A percentile compares a stretch with the other conserved stretches of the same genome.
phyloP scores from a whole-genome alignment of 1,140 invertebrate species.

The Apolygus lucorum region DNA sequence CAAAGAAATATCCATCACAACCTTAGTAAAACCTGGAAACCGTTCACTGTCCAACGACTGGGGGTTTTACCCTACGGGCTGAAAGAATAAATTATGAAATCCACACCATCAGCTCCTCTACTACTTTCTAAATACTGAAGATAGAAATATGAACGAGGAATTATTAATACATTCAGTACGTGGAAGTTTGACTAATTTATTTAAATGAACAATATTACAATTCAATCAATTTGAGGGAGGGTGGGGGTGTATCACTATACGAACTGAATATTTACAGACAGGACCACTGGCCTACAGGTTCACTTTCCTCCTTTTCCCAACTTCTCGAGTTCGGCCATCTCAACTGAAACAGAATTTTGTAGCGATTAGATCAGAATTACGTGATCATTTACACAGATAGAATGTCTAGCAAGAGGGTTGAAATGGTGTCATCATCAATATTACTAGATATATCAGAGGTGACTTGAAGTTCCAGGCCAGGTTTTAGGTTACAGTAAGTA shows the following conservation, averaged over 20 bases:
- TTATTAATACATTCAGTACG: too few relatives aligned
- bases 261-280: not conserved
- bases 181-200: not conserved
- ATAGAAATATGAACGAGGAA: too few relatives aligned
- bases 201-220: not conserved
- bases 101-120: too few relatives aligned
- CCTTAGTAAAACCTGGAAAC: too few relatives aligned
- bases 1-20: too few relatives aligned
- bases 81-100: too few relatives aligned
- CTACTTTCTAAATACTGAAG: too few relatives aligned
- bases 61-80: too few relatives aligned
- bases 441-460: too few relatives aligned
- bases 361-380: not conserved
- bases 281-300: not conserved
- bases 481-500: not conserved
- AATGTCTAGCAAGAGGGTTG: not conserved
- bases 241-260: not conserved
- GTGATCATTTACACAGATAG: not conserved
- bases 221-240: not conserved
- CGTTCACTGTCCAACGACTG: too few relatives aligned
- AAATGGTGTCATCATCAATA: not conserved
- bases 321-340: constrained; percentile 27
- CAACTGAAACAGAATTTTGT: constrained; percentile 21
- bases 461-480: too few relatives aligned
- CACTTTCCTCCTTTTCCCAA: not conserved